Evolutionary conservation across 1,140 invertebrate genomes (phyloP).

Genomic region (Bombus confusus): DNA sequence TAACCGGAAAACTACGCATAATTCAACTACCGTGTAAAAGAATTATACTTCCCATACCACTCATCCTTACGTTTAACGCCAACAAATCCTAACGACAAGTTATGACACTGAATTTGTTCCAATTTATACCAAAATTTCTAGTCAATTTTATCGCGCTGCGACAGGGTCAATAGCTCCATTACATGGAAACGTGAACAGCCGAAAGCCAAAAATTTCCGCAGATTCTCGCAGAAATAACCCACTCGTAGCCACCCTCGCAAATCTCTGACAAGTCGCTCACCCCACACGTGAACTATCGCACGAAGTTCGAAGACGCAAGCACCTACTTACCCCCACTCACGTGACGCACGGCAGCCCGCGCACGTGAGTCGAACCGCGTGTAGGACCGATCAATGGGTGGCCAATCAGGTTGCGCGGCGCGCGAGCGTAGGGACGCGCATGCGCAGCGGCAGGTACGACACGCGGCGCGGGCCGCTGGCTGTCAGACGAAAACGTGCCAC

Average conservation of each 20-base stretch:
- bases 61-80: no score
- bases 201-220: neutral
- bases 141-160: neutral
- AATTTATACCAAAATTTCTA: neutral
- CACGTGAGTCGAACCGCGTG: conserved; percentile 44
- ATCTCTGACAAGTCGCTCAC: neutral
- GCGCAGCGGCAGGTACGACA: conserved; percentile 15
- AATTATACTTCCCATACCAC: neutral
- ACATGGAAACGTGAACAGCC: neutral
- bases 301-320: neutral
- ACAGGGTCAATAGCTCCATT: neutral
- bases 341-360: neutral
- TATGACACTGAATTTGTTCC: neutral
- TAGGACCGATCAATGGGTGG: conserved; percentile 10
- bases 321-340: no score
- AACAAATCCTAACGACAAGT: neutral
- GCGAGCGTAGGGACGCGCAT: neutral
- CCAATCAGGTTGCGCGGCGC: conserved; percentile 9
- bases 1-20: neutral
- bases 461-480: conserved; percentile 17
- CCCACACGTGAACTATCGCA: neutral
- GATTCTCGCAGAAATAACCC: neutral
- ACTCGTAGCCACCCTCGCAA: neutral
- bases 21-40: neutral
- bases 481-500: conserved; percentile 44